A percentile compares a stretch with the other conserved stretches of the same genome.
These are phyloP conservation scores for Xanthorhoe designata DNA, from an alignment of 2,888 invertebrate genomes.

Conservation along the genomic window DNA sequence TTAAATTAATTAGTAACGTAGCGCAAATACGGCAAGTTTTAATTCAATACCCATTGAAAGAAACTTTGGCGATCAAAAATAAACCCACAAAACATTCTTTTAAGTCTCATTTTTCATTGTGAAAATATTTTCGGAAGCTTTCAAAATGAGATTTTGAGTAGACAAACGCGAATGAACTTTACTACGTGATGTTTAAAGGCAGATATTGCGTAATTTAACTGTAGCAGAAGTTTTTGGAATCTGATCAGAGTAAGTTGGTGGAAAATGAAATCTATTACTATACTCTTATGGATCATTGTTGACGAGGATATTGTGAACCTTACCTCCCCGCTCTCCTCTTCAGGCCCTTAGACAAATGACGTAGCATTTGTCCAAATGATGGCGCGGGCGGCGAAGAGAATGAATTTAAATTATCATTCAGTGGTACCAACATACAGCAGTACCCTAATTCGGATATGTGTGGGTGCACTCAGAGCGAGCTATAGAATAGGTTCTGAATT, in stretches of 20 bases:
- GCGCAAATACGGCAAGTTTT: conserved; percentile 81
- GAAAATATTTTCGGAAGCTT: conserved; percentile 76
- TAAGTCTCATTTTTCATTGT: conserved; percentile 76
- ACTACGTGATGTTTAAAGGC: conserved; percentile 54
- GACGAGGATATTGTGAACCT: conserved; percentile 44
- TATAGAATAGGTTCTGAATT: neutral
- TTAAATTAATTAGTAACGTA: conserved; percentile 81
- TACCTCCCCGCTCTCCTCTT: conserved; percentile 62
- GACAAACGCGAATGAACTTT: conserved; percentile 65
- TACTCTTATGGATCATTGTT: conserved; percentile 58
- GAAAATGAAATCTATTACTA: conserved; percentile 57
- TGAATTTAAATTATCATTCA: conserved; percentile 87
- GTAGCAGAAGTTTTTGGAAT: conserved; percentile 77
- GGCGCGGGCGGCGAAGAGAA: conserved; percentile 86
- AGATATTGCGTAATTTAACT: conserved; percentile 61
- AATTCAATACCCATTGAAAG: conserved; percentile 80
- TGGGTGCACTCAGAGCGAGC: conserved; percentile 49
- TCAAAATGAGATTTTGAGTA: conserved; percentile 70
- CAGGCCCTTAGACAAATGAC: conserved; percentile 84
- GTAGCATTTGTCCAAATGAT: conserved; percentile 86
- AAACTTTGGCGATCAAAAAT: conserved; percentile 66
- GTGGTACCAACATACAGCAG: conserved; percentile 81
- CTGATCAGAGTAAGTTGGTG: conserved; percentile 55
- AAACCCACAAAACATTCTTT: conserved; percentile 64
- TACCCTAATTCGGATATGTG: conserved; percentile 73